phyloP scores from a whole-genome alignment of 1,140 invertebrate genomes.

The Triops longicaudatus region DNA sequence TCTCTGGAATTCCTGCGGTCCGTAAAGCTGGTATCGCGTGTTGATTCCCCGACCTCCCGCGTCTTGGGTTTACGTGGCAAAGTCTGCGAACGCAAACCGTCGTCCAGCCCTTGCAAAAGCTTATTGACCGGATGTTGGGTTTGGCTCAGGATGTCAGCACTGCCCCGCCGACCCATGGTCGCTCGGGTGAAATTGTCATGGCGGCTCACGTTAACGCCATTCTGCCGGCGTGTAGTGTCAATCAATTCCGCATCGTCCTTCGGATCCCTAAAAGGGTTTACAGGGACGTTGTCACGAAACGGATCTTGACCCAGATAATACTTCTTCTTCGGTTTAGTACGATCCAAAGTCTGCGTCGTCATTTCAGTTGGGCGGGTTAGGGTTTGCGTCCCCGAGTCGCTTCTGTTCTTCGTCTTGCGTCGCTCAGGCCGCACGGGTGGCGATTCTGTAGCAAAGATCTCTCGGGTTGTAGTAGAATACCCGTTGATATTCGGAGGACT shows the following conservation, averaged over 20 bases:
- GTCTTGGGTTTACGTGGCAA: conserved; percentile 60
- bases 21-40: not conserved
- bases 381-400: conserved; percentile 27
- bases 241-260: conserved; percentile 9
- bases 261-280: not conserved
- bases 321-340: conserved; percentile 43
- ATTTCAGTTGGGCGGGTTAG: conserved; percentile 19
- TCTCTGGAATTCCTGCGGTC: not conserved
- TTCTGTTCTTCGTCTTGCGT: conserved; percentile 23
- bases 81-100: conserved; percentile 61
- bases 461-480: conserved; percentile 36
- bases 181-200: not conserved
- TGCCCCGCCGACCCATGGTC: not conserved
- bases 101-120: conserved; percentile 45
- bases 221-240: not conserved
- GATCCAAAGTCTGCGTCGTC: conserved; percentile 23
- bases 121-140: conserved; percentile 32
- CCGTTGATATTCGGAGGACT: conserved; percentile 37
- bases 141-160: conserved; percentile 14
- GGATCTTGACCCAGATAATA: conserved; percentile 76
- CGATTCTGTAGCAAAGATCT: conserved; percentile 23
- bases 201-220: not conserved
- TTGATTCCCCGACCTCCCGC: conserved; percentile 29
- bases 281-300: conserved; percentile 61
- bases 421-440: conserved; percentile 43